phyloP scores from a whole-genome alignment of 2,888 invertebrate genomes.

The Deroplatys truncata region DNA sequence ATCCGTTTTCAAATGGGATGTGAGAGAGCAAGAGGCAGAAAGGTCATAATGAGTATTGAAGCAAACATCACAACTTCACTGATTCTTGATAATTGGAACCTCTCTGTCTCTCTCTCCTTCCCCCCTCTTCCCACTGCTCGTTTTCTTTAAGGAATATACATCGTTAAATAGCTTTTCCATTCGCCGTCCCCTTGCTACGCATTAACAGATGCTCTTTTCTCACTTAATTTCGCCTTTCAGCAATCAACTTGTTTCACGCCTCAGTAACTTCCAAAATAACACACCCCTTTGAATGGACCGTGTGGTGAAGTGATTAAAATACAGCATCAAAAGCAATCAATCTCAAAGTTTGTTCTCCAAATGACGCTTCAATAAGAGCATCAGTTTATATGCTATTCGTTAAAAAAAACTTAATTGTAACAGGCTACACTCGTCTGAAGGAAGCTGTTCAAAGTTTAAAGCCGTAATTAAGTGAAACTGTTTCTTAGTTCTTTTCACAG shows the following conservation, averaged over 20 bases:
- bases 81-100: no score
- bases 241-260: background rate
- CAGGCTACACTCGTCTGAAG: no score
- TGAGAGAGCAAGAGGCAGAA: no score
- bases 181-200: background rate
- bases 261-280: background rate
- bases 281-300: background rate
- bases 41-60: background rate
- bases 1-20: no score
- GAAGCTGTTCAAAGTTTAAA: no score
- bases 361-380: no score
- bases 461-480: no score
- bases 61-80: background rate
- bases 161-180: background rate
- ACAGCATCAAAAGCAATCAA: background rate
- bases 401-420: no score
- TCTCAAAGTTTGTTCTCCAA: background rate
- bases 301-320: background rate
- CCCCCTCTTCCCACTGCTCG: background rate
- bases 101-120: background rate
- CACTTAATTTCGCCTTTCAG: background rate
- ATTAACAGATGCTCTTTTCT: background rate
- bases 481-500: no score
- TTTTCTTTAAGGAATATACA: background rate
- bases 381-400: no score